Conservation (phyloP, 1,140 invertebrate species). For the Cydia amplana region DNA sequence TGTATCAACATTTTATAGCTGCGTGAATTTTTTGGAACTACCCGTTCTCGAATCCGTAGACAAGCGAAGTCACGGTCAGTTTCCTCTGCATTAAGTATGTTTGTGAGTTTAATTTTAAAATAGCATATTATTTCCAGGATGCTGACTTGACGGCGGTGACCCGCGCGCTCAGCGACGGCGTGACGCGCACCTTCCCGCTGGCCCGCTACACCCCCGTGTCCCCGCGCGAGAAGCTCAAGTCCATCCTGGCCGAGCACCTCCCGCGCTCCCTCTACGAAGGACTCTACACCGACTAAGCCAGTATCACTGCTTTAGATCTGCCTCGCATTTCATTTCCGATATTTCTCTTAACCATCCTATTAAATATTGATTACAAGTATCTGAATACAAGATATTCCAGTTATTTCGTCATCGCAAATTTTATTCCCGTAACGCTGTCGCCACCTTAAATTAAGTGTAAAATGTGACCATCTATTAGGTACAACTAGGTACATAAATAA, state of each 20-base stretch:
- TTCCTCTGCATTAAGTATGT: too few species aligned
- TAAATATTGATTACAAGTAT: neutral
- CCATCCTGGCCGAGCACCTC: constrained; percentile 88
- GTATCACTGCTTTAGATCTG: neutral
- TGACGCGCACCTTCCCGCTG: constrained; percentile 89
- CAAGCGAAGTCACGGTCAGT: too few species aligned
- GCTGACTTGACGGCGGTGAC: constrained; percentile 86
- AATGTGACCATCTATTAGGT: too few species aligned
- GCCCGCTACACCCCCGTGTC: constrained; percentile 89
- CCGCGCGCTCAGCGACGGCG: constrained; percentile 85
- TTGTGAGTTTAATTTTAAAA: neutral
- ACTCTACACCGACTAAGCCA: constrained; percentile 80
- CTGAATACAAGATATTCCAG: neutral
- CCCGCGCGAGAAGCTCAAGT: constrained; percentile 86
- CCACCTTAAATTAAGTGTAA: neutral
- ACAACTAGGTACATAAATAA: too few species aligned
- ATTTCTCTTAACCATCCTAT: neutral
- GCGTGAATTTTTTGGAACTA: too few species aligned
- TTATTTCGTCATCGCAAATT: neutral
- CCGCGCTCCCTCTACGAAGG: constrained; percentile 87
- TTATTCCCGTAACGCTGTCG: neutral
- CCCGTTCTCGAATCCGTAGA: too few species aligned
- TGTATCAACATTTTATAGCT: too few species aligned
- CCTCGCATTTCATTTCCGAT: neutral
- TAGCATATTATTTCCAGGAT: constrained; percentile 75